Evolutionary conservation across 2,888 invertebrate genomes (phyloP).

Genomic region (Ectemnius continuus): DNA sequence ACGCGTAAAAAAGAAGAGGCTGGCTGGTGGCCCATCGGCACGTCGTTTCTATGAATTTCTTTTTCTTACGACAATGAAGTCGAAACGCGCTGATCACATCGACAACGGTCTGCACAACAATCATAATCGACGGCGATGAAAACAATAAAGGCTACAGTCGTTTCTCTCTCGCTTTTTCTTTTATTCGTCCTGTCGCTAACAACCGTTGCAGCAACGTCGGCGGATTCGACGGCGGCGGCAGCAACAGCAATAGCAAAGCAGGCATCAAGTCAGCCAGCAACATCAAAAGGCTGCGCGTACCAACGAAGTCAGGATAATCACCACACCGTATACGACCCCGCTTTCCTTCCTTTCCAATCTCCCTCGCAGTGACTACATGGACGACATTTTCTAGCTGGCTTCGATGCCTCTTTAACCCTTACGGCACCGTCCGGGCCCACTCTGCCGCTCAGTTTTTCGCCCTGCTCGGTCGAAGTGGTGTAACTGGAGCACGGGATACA

Average conservation of each 20-base stretch:
- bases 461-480: neutral
- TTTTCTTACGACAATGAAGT: conserved; percentile 16
- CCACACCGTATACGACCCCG: conserved; percentile 52
- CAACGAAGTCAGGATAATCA: conserved; percentile 49
- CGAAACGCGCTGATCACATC: conserved; percentile 25
- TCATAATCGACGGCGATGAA: conserved; percentile 44
- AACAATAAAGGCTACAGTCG: conserved; percentile 51
- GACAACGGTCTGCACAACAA: conserved; percentile 24
- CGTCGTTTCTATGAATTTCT: conserved; percentile 40
- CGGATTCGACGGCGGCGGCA: conserved; percentile 56
- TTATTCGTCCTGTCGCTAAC: conserved; percentile 47
- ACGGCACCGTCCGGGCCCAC: conserved; percentile 9
- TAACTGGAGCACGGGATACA: neutral
- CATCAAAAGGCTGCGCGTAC: conserved; percentile 62
- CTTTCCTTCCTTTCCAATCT: conserved; percentile 35
- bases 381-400: conserved; percentile 52
- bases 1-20: conserved; percentile 59
- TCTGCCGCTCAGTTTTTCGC: neutral
- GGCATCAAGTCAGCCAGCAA: conserved; percentile 69
- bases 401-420: conserved; percentile 15
- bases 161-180: conserved; percentile 27
- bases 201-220: conserved; percentile 59
- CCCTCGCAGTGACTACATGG: conserved; percentile 43
- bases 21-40: conserved; percentile 61
- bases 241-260: conserved; percentile 68